A percentile compares a stretch with the other conserved stretches of the same genome.
Conservation (phyloP, 1,140 invertebrate genomes). For the Pentalonia nigronervosa region DNA sequence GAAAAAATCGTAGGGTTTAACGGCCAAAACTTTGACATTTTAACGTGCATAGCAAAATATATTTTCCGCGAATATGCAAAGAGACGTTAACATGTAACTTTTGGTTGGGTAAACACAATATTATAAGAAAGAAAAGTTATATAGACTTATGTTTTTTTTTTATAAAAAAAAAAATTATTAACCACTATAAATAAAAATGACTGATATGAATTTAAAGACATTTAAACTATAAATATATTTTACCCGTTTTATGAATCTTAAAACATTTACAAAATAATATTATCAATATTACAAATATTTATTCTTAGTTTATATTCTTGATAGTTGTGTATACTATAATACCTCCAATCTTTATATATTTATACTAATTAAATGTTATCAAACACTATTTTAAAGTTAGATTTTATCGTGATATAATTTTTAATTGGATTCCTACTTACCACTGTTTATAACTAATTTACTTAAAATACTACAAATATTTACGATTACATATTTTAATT, state of each 20-base stretch:
- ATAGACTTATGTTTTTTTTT: conserved; percentile 15
- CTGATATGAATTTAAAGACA: not conserved
- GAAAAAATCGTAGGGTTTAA: conserved; percentile 42
- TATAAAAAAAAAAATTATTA: not conserved
- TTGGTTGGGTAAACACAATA: conserved; percentile 57
- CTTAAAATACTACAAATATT: not conserved
- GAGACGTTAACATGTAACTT: conserved; percentile 49
- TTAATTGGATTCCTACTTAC: not conserved
- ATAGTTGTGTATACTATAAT: not conserved
- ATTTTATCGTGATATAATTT: not conserved
- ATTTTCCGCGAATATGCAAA: conserved; percentile 44
- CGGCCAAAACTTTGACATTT: conserved; percentile 47
- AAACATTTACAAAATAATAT: not conserved
- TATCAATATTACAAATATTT: not conserved
- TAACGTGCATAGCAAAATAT: conserved; percentile 15
- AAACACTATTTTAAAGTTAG: not conserved
- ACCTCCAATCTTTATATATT: not conserved
- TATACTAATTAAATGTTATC: not conserved
- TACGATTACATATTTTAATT: not conserved
- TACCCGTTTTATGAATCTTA: not conserved
- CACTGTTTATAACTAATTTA: not conserved
- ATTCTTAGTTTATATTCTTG: not conserved
- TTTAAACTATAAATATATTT: not conserved
- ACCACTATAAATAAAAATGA: not conserved
- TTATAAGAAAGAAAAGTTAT: conserved; percentile 22